Evolutionary conservation across 2,888 invertebrate species (phyloP).

Genomic region (Eristalis arbustorum): DNA sequence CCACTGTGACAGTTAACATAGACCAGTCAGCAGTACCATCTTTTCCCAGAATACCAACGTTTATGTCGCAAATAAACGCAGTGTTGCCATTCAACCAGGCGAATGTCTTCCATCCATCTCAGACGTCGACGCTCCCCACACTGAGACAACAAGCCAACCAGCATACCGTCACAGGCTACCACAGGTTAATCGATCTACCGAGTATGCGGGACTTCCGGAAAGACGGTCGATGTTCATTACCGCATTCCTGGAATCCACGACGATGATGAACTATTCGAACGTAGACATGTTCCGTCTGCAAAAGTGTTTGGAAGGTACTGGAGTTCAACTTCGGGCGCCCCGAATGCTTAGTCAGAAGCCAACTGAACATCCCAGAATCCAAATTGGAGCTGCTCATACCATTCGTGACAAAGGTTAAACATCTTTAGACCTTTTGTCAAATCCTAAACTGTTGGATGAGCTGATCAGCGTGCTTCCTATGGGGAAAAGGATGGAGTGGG

Average conservation of each 20-base stretch:
- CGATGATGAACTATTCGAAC: too few species aligned
- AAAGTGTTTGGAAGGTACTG: background rate
- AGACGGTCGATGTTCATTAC: too few species aligned
- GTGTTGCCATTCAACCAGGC: slow-evolving; percentile 9
- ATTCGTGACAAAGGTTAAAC: slow-evolving; percentile 1
- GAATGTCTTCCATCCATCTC: background rate
- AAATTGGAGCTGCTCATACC: slow-evolving; percentile 10
- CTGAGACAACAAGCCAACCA: background rate
- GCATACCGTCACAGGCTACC: background rate
- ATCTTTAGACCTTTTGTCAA: background rate
- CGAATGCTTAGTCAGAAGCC: slow-evolving; percentile 1
- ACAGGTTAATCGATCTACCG: background rate
- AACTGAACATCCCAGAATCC: background rate
- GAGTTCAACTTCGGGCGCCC: background rate
- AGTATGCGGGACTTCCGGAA: too few species aligned
- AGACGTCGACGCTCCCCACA: background rate
- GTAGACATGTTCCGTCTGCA: background rate
- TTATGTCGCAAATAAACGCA: slow-evolving; percentile 16
- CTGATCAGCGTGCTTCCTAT: background rate
- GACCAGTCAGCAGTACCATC: background rate
- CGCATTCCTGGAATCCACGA: too few species aligned
- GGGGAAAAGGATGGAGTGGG: slow-evolving; percentile 24
- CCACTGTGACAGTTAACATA: background rate
- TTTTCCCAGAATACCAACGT: background rate
- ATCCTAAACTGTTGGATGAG: background rate